Base-by-base conservation (phyloP, 1,140 invertebrate species). In the Lasioglossum baleicum region DNA sequence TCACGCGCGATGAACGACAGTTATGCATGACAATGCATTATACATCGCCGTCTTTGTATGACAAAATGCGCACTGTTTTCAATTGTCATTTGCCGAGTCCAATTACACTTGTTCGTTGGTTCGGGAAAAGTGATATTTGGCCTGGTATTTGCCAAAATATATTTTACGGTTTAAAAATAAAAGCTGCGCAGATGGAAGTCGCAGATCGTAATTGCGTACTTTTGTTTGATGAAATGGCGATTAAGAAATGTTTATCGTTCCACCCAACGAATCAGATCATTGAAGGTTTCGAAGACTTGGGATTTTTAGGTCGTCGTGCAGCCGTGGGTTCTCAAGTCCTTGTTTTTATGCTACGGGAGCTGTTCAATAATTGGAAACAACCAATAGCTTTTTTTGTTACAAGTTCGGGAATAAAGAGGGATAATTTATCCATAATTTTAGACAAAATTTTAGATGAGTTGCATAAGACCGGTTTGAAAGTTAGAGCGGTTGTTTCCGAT, bases 281-380 rank as follows among this genome's bases (percentile, higher is more conserved):
- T 64, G 61, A 64, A 71, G 76, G 76, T 42, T 72, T 71, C 56
- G 26, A 79, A 66, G 61, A 79, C 48, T 56, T 79, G 2, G 69
- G 68, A 56, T 26, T 20, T 60, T 56, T 79, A 5, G 76, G 61
- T 72, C 7, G 68, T 56, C 40, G 22, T 64, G 3, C n/a, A 58
- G 48, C 63, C 4, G 51, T 66, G 42, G 58, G 26, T 63, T 48
- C 65, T 10, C 31, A 58, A 6, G 60, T 31, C n/a, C n/a, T 69
- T 22, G 75, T 72, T 40, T 79, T 79, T 44, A 79, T 79, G 68
- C 26, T 67, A 22, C 61, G 69, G 1, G 76, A 63, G 44, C 63
- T 79, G 56, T 78, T 70, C 22, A 15, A 31, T 70, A 65, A 65
- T 70, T 78, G 67, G 75, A 78, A 78, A 67, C 68, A 78, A 53